Conservation (phyloP, 2,113 vertebrate genomes). For the Fulmarus glacialis region DNA sequence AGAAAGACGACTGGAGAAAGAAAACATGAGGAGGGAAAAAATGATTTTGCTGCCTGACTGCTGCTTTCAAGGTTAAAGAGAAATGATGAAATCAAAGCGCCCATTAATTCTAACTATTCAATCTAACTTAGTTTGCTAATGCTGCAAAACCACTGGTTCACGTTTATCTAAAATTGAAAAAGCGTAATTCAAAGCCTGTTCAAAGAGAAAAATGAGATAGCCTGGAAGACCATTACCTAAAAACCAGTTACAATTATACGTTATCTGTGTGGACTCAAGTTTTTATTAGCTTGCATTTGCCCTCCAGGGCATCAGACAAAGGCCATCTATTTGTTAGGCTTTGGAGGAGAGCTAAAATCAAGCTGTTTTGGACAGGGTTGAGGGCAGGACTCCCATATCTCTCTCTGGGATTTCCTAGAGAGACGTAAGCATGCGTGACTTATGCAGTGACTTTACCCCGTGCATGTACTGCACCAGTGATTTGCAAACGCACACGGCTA, state of each 20-base stretch:
- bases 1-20: not conserved
- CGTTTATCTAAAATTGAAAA: slow-evolving; percentile 51
- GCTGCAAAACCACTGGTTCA: not conserved
- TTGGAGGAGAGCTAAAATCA: not conserved
- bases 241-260: slow-evolving; percentile 21
- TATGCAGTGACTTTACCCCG: not conserved
- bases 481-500: not conserved
- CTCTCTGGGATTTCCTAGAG: not conserved
- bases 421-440: not conserved
- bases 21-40: not conserved
- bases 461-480: not conserved
- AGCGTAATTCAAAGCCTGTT: slow-evolving; percentile 26
- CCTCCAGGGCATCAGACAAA: slow-evolving; percentile 34
- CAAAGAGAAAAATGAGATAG: slow-evolving; percentile 52
- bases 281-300: slow-evolving; percentile 48
- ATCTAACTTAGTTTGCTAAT: slow-evolving; percentile 45
- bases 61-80: slow-evolving; percentile 31
- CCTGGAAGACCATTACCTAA: slow-evolving; percentile 34
- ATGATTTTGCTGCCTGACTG: not conserved
- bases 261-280: slow-evolving; percentile 30
- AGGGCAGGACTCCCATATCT: not conserved
- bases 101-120: slow-evolving; percentile 32
- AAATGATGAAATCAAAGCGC: slow-evolving; percentile 24
- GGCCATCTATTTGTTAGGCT: slow-evolving; percentile 24
- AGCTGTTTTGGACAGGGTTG: not conserved